Evolutionary conservation across 2,888 invertebrate genomes (phyloP).

Genomic region (Rapana venosa): DNA sequence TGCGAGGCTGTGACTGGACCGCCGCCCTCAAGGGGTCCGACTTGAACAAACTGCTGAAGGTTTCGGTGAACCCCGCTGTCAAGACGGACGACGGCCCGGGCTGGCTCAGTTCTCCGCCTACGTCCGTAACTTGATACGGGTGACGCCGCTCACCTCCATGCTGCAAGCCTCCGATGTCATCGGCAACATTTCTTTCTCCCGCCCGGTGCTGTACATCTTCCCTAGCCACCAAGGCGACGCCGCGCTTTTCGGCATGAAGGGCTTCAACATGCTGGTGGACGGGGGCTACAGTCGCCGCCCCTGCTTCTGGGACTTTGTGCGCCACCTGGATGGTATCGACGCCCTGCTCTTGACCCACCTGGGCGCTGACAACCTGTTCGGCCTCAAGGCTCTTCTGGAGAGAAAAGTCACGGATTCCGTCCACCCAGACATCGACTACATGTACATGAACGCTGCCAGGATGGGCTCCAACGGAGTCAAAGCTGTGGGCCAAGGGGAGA

Average conservation of each 20-base stretch:
- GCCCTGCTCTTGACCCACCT: conserved; percentile 97
- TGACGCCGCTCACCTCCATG: conserved; percentile 66
- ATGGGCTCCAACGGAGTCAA: conserved; percentile 78
- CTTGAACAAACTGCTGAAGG: conserved; percentile 71
- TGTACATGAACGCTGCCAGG: conserved; percentile 90
- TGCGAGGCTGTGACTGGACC: conserved; percentile 91
- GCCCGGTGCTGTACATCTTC: conserved; percentile 97
- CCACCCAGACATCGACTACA: conserved; percentile 95
- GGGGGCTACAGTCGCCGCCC: conserved; percentile 93
- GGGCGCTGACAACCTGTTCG: conserved; percentile 94
- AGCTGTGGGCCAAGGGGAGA: conserved; percentile 50
- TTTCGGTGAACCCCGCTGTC: conserved; percentile 89
- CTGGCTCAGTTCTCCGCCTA: conserved; percentile 74
- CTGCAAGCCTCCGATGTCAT: conserved; percentile 96
- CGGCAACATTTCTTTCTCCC: conserved; percentile 93
- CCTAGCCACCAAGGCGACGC: conserved; percentile 97
- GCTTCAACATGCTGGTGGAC: conserved; percentile 96
- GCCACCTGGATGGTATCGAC: conserved; percentile 92
- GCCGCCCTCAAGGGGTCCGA: conserved; percentile 81
- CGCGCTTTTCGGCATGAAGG: conserved; percentile 96
- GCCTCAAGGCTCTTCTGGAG: conserved; percentile 91
- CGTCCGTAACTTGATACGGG: conserved; percentile 69
- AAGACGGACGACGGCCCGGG: conserved; percentile 80
- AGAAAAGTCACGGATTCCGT: conserved; percentile 84
- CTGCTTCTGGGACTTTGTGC: conserved; percentile 98